A percentile compares a stretch with the other conserved stretches of the same genome.
Evolutionary conservation across 2,888 invertebrate species (phyloP).

Genomic region (Cosmorhoe ocellata): DNA sequence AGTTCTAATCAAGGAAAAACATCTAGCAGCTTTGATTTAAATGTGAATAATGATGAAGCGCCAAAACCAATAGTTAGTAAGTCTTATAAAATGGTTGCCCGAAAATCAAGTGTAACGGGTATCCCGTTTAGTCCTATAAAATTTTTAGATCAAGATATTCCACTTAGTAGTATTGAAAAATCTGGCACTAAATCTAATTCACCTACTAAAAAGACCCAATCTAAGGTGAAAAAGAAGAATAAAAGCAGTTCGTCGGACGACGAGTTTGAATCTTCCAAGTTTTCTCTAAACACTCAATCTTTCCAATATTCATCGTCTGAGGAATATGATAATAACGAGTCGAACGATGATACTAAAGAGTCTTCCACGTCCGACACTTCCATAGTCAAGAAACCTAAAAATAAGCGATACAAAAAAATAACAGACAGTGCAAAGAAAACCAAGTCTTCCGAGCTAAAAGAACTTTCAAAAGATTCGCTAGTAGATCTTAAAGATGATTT

Average conservation of each 20-base stretch:
- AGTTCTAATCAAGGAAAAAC: constrained; percentile 41
- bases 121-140: constrained; percentile 76
- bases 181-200: constrained; percentile 36
- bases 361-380: constrained; percentile 67
- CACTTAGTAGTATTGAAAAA: constrained; percentile 47
- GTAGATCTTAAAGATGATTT: constrained; percentile 70
- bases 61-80: constrained; percentile 75
- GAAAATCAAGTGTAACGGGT: constrained; percentile 77
- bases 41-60: constrained; percentile 48
- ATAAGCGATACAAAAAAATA: constrained; percentile 70
- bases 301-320: constrained; percentile 70
- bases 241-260: constrained; percentile 66
- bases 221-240: constrained; percentile 60
- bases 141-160: constrained; percentile 63
- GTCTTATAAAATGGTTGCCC: constrained; percentile 79
- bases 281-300: constrained; percentile 64
- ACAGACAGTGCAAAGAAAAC: constrained; percentile 64
- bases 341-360: constrained; percentile 73
- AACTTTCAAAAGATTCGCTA: constrained; percentile 73
- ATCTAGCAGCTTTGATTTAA: constrained; percentile 42
- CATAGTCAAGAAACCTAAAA: constrained; percentile 65
- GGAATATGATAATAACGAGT: constrained; percentile 69
- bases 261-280: constrained; percentile 70
- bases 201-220: constrained; percentile 47
- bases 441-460: constrained; percentile 71